A percentile compares a stretch with the other conserved stretches of the same genome.
Evolutionary conservation across 2,113 vertebrate species (phyloP).

Genomic region (Megatriorchis doriae): DNA sequence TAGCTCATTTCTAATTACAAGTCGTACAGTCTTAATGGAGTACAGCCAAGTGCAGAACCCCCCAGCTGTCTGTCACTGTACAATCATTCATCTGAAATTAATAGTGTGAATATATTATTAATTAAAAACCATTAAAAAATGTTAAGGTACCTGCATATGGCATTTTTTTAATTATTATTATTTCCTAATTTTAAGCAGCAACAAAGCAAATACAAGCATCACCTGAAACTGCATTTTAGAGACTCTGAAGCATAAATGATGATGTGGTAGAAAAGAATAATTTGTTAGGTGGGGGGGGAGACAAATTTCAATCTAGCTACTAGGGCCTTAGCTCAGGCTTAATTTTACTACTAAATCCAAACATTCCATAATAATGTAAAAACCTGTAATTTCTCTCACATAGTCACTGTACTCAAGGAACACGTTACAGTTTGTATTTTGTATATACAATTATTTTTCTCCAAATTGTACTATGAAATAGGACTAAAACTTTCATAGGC

Average conservation of each 20-base stretch:
- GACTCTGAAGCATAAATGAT: not conserved
- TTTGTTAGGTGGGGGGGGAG: not conserved
- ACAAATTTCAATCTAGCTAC: not conserved
- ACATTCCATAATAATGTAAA: not conserved
- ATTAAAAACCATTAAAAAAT: not conserved
- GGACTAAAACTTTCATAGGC: not conserved
- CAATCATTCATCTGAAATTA: not conserved
- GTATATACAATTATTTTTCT: not conserved
- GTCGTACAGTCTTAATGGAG: not conserved
- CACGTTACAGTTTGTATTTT: not conserved
- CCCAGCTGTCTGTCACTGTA: not conserved
- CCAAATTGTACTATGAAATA: not conserved
- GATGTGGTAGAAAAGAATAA: not conserved
- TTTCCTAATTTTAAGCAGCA: not conserved
- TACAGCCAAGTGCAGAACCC: not conserved
- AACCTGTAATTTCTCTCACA: not conserved
- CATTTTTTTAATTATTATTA: not conserved
- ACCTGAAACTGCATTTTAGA: not conserved
- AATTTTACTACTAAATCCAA: not conserved
- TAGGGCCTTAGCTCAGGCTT: not conserved
- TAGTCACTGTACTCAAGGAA: not conserved
- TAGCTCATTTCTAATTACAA: slow-evolving; percentile 9
- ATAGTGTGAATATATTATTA: not conserved
- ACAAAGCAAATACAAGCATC: not conserved
- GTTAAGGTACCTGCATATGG: not conserved